These are phyloP conservation scores for Siphlonurus alternatus DNA, from an alignment of 2,888 invertebrate species.

Conservation along the genomic window DNA sequence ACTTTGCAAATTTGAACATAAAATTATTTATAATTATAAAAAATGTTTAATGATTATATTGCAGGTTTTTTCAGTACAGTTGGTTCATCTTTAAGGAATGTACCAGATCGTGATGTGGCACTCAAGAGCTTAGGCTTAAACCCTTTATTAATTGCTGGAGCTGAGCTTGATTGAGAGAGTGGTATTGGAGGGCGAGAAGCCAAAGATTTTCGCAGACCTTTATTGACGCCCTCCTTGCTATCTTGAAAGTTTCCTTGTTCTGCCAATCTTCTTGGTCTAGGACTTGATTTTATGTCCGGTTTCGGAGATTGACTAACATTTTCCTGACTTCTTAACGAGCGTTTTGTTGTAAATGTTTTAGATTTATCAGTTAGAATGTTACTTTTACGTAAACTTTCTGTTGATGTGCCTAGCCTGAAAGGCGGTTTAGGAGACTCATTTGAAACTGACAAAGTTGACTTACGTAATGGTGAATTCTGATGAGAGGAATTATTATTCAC, in stretches of 20 bases:
- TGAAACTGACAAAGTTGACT: neutral
- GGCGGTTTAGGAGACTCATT: neutral
- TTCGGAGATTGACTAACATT: neutral
- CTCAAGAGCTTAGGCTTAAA: neutral
- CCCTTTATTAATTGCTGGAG: slow-evolving; percentile 8
- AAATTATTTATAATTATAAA: no score
- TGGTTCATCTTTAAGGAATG: slow-evolving; percentile 59
- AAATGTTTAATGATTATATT: no score
- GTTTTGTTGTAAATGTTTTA: neutral
- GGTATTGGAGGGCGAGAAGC: neutral
- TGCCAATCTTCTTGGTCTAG: neutral
- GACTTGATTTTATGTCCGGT: neutral
- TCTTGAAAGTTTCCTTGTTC: neutral
- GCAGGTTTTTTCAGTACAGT: slow-evolving; percentile 37
- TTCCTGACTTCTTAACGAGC: neutral
- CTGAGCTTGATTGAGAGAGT: slow-evolving; percentile 1
- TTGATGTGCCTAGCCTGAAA: neutral
- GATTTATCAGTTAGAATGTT: neutral
- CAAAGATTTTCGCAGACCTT: neutral
- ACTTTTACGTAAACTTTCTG: neutral
- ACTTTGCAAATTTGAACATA: no score
- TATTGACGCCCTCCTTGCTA: neutral
- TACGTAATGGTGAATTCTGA: neutral
- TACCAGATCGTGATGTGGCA: slow-evolving; percentile 41
- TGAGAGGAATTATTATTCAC: neutral